Evolutionary conservation across 1,140 invertebrate genomes (phyloP), one percentile per base, ranked within the genome.

Genomic region (Diploscapter pachys): DNA sequence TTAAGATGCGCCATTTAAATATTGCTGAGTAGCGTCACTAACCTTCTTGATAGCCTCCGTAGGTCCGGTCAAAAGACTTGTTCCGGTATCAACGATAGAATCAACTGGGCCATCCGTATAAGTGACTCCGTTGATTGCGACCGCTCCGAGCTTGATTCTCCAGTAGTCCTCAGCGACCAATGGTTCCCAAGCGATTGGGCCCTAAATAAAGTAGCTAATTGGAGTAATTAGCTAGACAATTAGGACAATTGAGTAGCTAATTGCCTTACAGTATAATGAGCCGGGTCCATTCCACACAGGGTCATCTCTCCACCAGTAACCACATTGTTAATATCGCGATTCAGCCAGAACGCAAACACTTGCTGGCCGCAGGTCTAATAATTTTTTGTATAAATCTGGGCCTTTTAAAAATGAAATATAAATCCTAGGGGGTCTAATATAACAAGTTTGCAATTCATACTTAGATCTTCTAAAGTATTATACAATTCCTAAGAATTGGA

Each of bases 81-180:
- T 99, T 73, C 96, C 96, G 71, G 96, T 97, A 87, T 99, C 96
- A 55, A 95, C 95, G 87, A 98, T 98, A 52, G 93, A 94, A 87
- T 94, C 88, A 61, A 66, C 63, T 13, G 51, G 5, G 56, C 75
- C 65, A 51, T n/a, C 11, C 8, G 72, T 6, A 5, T 61, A 31
- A 48, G 63, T 59, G 48, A 63, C 53, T 48, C 80, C 63, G 4
- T n/a, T 61, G 31, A 79, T 57, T 48, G 79, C 80, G 62, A 84
- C 85, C 90, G 87, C 87, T 82, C 96, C 93, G 91, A 98, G 92
- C 82, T 89, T 90, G 86, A 99, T 95, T 89, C 98, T 94, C 96
- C 96, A 99, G 87, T 99, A 99, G 63, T 91, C 92, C 88, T 94
- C 90, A 66, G 89, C 90, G 77, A 91, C 90, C 0, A 99, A 92